Percentiles rank a stretch among this genome's conserved stretches.
Evolutionary conservation across 2,113 vertebrate species (phyloP).

Genomic region (Xenus cinereus): DNA sequence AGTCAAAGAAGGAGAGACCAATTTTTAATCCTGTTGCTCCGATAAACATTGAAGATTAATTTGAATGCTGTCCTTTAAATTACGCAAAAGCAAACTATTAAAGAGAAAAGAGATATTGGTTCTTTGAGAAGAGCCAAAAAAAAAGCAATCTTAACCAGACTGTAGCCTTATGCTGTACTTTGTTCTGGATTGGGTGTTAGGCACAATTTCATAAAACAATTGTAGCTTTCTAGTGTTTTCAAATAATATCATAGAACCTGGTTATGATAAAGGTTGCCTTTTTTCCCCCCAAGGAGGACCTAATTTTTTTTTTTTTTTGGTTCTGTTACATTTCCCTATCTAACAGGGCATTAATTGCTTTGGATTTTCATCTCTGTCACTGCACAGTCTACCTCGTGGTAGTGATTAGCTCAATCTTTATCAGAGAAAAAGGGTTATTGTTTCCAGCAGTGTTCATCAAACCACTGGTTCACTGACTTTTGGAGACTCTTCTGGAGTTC

Average conservation of each 20-base stretch:
- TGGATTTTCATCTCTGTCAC: not conserved
- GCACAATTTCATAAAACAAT: not conserved
- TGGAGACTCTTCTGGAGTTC: not conserved
- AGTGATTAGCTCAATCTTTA: not conserved
- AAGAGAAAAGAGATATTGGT: not conserved
- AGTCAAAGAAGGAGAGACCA: slow-evolving; percentile 81
- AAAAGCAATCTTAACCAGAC: not conserved
- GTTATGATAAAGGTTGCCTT: not conserved
- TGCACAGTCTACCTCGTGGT: not conserved
- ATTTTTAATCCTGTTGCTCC: slow-evolving; percentile 93
- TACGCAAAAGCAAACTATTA: not conserved
- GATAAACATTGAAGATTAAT: slow-evolving; percentile 74
- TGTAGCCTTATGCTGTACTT: not conserved
- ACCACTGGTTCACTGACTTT: not conserved
- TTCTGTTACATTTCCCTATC: not conserved
- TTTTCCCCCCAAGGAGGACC: not conserved
- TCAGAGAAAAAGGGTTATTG: not conserved
- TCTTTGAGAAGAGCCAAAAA: not conserved
- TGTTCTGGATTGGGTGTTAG: not conserved
- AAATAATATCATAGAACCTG: not conserved
- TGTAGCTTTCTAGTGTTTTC: not conserved
- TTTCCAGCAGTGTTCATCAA: not conserved
- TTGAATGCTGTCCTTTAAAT: not conserved
- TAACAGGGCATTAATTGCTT: not conserved
- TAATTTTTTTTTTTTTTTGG: not conserved